These are phyloP conservation scores for Echinometra lucunter DNA, from an alignment of 53 echinoderm and acorn worm species.

Conservation along the genomic window DNA sequence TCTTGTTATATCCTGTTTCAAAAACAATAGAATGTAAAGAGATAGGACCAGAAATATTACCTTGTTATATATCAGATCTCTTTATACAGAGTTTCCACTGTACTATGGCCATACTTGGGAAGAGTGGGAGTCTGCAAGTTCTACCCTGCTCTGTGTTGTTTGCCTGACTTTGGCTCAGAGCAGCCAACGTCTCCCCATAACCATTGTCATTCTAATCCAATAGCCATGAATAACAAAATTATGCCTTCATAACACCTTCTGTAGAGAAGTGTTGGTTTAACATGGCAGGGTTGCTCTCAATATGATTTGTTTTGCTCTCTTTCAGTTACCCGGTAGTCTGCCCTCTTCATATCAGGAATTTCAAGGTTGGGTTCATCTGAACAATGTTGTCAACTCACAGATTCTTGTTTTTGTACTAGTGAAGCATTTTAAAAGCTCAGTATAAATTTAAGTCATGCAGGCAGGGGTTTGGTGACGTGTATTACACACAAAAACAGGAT, in stretches of 20 bases:
- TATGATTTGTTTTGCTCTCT: neutral
- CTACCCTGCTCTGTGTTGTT: neutral
- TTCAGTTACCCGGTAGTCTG: conserved; percentile 19
- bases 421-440: neutral
- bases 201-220: conserved; percentile 51
- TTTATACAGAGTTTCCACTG: too few species aligned
- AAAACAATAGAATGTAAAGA: too few species aligned
- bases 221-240: conserved; percentile 28
- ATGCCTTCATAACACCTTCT: neutral
- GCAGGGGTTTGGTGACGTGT: neutral
- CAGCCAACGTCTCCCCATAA: neutral
- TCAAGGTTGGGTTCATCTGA: conserved; percentile 46
- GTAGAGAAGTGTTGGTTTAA: neutral
- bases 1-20: too few species aligned
- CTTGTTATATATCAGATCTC: too few species aligned
- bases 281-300: neutral
- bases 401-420: conserved; percentile 38
- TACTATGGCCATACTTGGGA: neutral
- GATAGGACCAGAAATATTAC: too few species aligned
- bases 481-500: neutral
- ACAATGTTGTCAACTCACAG: conserved; percentile 7
- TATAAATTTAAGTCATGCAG: neutral
- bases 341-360: neutral
- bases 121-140: neutral
- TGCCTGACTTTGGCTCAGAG: neutral